phyloP scores from a whole-genome alignment of 2,888 invertebrate genomes.

The Heliothis peltigera region DNA sequence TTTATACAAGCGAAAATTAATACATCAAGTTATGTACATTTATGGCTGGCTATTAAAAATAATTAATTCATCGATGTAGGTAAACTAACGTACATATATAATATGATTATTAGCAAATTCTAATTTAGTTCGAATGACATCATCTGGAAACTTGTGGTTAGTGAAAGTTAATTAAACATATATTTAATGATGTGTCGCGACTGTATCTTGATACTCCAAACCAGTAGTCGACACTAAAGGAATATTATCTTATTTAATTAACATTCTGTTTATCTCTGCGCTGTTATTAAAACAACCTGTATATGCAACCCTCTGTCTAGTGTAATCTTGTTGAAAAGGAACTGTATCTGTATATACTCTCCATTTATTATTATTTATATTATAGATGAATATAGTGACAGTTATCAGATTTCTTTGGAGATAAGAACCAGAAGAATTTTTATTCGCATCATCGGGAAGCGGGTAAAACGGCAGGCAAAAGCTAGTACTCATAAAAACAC shows the following conservation, averaged over 20 bases:
- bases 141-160: constrained; percentile 67
- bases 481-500: no score
- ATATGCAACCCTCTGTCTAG: neutral
- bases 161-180: constrained; percentile 82
- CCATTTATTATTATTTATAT: no score
- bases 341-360: no score
- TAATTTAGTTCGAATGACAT: constrained; percentile 72
- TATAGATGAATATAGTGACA: no score
- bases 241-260: constrained; percentile 44
- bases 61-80: constrained; percentile 50
- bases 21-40: constrained; percentile 28
- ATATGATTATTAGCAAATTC: constrained; percentile 47
- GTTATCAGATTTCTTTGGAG: no score
- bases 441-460: no score
- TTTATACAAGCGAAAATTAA: neutral
- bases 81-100: constrained; percentile 53
- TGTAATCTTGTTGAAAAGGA: no score
- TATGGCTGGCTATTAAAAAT: constrained; percentile 52
- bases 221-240: constrained; percentile 54
- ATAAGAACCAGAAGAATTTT: no score
- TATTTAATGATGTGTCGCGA: constrained; percentile 67
- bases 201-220: constrained; percentile 61
- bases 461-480: no score
- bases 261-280: constrained; percentile 11
- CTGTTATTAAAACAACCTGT: neutral